A percentile compares a stretch with the other conserved stretches of the same genome.
phyloP scores from a whole-genome alignment of 2,888 invertebrate species.

The Oegoconia quadripuncta region DNA sequence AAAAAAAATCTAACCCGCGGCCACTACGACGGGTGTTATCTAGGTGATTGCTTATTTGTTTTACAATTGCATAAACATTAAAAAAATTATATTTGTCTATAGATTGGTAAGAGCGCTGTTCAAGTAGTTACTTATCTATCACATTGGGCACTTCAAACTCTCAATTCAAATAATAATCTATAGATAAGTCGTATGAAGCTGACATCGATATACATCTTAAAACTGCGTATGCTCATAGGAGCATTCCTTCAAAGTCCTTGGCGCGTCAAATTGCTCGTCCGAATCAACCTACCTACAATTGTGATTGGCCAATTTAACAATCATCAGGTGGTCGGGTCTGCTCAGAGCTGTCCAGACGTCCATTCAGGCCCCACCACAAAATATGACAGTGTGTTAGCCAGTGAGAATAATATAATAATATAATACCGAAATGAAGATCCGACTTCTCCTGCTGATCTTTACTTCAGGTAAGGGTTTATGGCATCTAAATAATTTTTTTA shows the following conservation, averaged over 20 bases:
- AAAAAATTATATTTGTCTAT: too few relatives aligned
- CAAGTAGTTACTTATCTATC: too few relatives aligned
- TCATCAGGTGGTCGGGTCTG: slow-evolving; percentile 41
- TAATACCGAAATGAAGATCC: slow-evolving; percentile 21
- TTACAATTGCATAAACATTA: too few relatives aligned
- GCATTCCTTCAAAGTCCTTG: slow-evolving; percentile 63
- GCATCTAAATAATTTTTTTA: too few relatives aligned
- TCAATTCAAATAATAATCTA: too few relatives aligned
- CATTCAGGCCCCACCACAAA: slow-evolving; percentile 11
- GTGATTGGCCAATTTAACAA: slow-evolving; percentile 67
- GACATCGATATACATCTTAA: too few relatives aligned
- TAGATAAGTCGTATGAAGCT: too few relatives aligned
- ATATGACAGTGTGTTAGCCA: slow-evolving; percentile 4
- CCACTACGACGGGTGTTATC: too few relatives aligned
- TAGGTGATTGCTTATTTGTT: too few relatives aligned
- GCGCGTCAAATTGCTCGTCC: slow-evolving; percentile 45
- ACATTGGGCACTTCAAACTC: too few relatives aligned
- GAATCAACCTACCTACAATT: slow-evolving; percentile 38
- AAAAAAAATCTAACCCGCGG: too few relatives aligned
- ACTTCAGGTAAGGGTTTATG: slow-evolving; percentile 27
- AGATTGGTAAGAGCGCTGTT: too few relatives aligned
- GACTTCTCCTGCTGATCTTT: slow-evolving; percentile 22
- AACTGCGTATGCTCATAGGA: slow-evolving; percentile 21
- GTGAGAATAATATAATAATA: slow-evolving; percentile 1
- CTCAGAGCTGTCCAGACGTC: slow-evolving; percentile 10